Percentiles rank a stretch among this genome's conserved stretches.
phyloP scores from a whole-genome alignment of 53 echinoderm and acorn worm species.

The Holothuria scabra region DNA sequence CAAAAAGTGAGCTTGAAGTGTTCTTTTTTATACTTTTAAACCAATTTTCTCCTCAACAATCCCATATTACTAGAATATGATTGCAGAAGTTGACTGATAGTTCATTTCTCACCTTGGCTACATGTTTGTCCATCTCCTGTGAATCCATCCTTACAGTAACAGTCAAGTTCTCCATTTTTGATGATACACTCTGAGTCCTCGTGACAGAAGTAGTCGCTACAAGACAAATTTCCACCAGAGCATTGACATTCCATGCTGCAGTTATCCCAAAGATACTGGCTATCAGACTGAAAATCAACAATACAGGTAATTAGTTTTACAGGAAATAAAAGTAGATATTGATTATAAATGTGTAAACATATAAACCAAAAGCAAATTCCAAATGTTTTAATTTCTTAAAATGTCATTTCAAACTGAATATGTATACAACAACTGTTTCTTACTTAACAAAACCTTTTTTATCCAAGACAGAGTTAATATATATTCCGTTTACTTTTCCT shows the following conservation, averaged over 20 bases:
- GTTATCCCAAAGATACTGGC: slow-evolving; percentile 29
- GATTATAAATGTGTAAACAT: background rate
- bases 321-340: background rate
- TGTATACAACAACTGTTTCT: no score
- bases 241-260: slow-evolving; percentile 58
- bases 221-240: slow-evolving; percentile 39
- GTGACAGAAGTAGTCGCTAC: slow-evolving; percentile 52
- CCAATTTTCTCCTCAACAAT: no score
- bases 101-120: background rate
- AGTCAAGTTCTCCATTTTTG: slow-evolving; percentile 70
- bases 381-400: no score
- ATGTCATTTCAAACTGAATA: no score
- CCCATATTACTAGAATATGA: no score
- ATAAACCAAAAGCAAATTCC: background rate
- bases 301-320: background rate
- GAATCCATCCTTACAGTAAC: slow-evolving; percentile 80
- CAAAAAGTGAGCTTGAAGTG: no score
- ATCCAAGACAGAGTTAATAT: no score
- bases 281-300: slow-evolving; percentile 37
- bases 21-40: no score
- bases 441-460: no score
- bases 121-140: slow-evolving; percentile 58
- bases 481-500: no score
- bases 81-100: no score
- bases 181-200: slow-evolving; percentile 63